phyloP scores from a whole-genome alignment of 2,888 invertebrate genomes.

The Cancer borealis region DNA sequence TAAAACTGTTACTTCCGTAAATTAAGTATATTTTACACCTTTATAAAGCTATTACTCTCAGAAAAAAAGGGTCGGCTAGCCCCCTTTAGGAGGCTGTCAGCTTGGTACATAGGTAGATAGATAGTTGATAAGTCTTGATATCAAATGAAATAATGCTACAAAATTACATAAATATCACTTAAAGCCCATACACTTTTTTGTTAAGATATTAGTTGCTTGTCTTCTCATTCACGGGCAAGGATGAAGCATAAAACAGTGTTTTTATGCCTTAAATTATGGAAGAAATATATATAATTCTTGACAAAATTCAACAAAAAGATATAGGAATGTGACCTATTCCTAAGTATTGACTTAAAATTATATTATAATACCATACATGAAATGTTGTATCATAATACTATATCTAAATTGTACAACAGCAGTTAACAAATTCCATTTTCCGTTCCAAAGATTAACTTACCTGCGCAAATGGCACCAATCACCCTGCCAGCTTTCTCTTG shows the following conservation, averaged over 20 bases:
- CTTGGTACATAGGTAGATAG: background rate
- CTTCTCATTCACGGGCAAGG: background rate
- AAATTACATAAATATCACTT: no score
- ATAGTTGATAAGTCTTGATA: background rate
- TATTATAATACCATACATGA: no score
- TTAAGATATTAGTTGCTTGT: background rate
- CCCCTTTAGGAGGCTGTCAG: background rate
- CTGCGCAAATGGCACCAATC: conserved; percentile 97
- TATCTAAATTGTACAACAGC: no score
- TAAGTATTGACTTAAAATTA: no score
- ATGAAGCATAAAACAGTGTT: background rate
- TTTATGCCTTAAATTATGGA: background rate
- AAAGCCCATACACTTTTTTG: no score
- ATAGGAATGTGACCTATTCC: no score
- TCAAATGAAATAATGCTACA: no score
- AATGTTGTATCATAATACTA: no score
- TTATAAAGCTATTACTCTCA: background rate
- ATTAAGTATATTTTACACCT: background rate
- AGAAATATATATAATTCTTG: background rate
- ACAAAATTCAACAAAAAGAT: background rate
- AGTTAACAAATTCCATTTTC: no score
- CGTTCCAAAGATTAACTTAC: conserved; percentile 51
- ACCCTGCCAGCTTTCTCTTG: conserved; percentile 88
- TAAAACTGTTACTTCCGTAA: no score
- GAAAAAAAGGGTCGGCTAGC: background rate